phyloP scores from a whole-genome alignment of 2,113 vertebrate species.

The Gymnarchus niloticus region DNA sequence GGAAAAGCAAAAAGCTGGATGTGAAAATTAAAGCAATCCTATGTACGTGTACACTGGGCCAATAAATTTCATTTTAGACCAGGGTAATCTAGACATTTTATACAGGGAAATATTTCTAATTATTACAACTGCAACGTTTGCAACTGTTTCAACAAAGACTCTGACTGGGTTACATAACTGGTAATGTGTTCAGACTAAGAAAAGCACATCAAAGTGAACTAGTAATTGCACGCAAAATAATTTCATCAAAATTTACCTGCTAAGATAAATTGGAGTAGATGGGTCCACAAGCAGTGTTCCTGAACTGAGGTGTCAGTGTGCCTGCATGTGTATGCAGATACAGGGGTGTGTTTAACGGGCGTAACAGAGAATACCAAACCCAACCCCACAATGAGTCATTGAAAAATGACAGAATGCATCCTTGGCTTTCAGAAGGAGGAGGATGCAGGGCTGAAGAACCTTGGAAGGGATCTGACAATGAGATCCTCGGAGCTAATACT shows the following conservation, averaged over 20 bases:
- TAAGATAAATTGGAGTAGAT: neutral
- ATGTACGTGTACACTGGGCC: no score
- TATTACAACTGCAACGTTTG: neutral
- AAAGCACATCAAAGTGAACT: neutral
- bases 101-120: no score
- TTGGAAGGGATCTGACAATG: neutral
- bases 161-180: neutral
- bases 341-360: no score
- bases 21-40: no score
- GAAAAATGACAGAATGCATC: neutral
- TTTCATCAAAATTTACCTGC: neutral
- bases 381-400: neutral
- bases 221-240: neutral
- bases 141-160: neutral
- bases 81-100: no score
- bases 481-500: neutral
- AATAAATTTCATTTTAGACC: no score
- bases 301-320: neutral
- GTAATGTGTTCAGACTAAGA: neutral
- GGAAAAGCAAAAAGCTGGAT: no score
- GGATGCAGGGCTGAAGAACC: neutral
- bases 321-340: neutral
- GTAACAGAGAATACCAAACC: neutral
- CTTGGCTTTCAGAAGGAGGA: neutral
- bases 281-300: neutral